Conservation (phyloP, 2,797 vertebrate genomes). For the Sebastolobus altivelis region DNA sequence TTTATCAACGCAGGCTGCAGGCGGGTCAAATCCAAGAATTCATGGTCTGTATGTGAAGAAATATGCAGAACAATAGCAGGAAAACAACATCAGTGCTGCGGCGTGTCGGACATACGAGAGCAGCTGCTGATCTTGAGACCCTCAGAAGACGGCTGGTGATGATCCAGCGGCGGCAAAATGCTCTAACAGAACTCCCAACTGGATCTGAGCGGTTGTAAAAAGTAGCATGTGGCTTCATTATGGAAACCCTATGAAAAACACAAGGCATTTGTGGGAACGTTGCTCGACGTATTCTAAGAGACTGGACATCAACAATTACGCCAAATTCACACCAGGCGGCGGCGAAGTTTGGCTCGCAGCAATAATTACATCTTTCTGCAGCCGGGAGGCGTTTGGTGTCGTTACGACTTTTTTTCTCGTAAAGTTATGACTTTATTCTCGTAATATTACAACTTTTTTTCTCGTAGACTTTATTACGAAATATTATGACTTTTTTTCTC, state of each 20-base stretch:
- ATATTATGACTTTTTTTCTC: no score
- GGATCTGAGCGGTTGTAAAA: constrained; percentile 34
- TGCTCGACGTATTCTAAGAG: neutral
- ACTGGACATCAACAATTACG: neutral
- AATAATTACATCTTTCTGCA: no score
- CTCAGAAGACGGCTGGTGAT: neutral
- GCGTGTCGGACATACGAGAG: neutral
- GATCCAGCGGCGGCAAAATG: neutral
- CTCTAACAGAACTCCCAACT: constrained; percentile 14
- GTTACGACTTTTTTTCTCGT: no score
- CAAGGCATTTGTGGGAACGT: neutral
- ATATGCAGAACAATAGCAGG: neutral
- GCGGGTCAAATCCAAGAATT: neutral
- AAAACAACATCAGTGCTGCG: neutral
- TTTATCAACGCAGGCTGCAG: neutral
- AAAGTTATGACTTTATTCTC: no score
- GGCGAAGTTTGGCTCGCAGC: no score
- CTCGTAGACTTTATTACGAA: no score
- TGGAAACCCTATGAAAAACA: neutral
- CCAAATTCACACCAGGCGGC: no score
- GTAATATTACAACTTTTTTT: no score
- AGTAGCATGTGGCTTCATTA: constrained; percentile 13
- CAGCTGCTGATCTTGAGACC: neutral
- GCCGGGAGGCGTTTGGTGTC: no score
- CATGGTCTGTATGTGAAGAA: neutral